Base-by-base conservation (phyloP, 2,888 invertebrate genomes). In the Dascillus cervinus region DNA sequence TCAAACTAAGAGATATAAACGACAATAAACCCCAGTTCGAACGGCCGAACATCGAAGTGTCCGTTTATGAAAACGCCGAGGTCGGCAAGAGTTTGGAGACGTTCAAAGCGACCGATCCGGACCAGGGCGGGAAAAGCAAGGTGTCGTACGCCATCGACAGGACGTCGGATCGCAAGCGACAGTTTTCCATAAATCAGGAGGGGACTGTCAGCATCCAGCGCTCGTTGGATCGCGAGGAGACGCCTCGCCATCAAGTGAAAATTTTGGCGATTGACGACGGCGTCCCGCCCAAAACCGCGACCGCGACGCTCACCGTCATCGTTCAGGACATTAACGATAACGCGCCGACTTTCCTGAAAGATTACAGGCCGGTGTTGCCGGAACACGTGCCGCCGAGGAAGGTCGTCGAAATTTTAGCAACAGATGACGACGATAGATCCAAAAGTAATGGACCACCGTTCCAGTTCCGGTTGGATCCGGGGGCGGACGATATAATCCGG, bases 361-460 rank as follows among this genome's bases (percentile, higher is more conserved):
- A 91, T 60, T 91, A 90, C 56, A 72, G 94, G 44, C 91, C 92
- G 0, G 91, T 95, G 11, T 71, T 96, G 47, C 88, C 88, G 8
- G 95, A 96, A 65, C 92, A 95, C 61, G 84, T 89, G 26, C 82
- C 87, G 5, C 90, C 92, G 2, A 79, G 87, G 47, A 89, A 89
- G 65, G 90, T 92, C 1, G 88, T 91, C 3, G 92, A 92, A 67
- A 87, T 92, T 42, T 70, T 91, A 47, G 92, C 92, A 2, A 92
- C 91, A 2, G 92, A 92, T 55, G 91, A 92, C 56, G 92, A 92
- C 56, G 92, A 92, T 60, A 74, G 91, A 44, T 90, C 88, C 1
- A 92, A 90, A 63, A 90, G 88, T 55, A 94, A 94, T 58, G 95
- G 95, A 1, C 94, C 95, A 22, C 94, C 95, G n/a, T 95, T 95